Evolutionary conservation across 37 sponge, comb jelly and placozoan species (phyloP).

Genomic region (Agelas oroides): DNA sequence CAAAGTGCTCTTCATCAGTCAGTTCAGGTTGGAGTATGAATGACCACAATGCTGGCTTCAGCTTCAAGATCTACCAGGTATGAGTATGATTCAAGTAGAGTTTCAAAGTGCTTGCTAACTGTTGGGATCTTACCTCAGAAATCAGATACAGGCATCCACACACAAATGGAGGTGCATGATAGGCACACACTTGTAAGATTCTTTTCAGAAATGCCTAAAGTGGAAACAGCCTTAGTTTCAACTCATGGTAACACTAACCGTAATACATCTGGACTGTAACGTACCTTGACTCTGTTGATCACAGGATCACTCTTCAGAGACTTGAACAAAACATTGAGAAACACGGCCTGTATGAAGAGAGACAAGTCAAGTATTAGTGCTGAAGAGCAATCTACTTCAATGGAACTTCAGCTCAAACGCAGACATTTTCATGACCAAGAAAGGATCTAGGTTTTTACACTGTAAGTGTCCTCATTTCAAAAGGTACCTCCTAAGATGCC

Average conservation of each 20-base stretch:
- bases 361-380: neutral
- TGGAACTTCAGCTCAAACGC: too few relatives aligned
- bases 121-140: slow-evolving; percentile 69
- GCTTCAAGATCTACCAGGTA: slow-evolving; percentile 76
- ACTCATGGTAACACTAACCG: neutral
- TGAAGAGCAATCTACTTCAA: neutral
- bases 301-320: slow-evolving; percentile 91
- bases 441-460: too few relatives aligned
- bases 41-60: slow-evolving; percentile 66
- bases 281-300: slow-evolving; percentile 75
- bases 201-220: slow-evolving; percentile 88
- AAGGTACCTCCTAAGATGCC: too few relatives aligned
- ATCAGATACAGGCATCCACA: slow-evolving; percentile 84
- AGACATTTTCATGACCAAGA: too few relatives aligned
- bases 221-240: too few relatives aligned
- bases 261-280: neutral
- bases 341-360: slow-evolving; percentile 81
- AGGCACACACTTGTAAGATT: slow-evolving; percentile 73
- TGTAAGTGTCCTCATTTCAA: too few relatives aligned
- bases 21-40: slow-evolving; percentile 72
- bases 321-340: slow-evolving; percentile 96
- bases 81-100: too few relatives aligned
- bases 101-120: too few relatives aligned
- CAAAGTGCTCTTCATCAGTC: slow-evolving; percentile 78
- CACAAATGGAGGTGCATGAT: slow-evolving; percentile 76